A percentile compares a stretch with the other conserved stretches of the same genome.
Evolutionary conservation across 2,113 vertebrate genomes (phyloP).

Genomic region (Myotis brandtii): DNA sequence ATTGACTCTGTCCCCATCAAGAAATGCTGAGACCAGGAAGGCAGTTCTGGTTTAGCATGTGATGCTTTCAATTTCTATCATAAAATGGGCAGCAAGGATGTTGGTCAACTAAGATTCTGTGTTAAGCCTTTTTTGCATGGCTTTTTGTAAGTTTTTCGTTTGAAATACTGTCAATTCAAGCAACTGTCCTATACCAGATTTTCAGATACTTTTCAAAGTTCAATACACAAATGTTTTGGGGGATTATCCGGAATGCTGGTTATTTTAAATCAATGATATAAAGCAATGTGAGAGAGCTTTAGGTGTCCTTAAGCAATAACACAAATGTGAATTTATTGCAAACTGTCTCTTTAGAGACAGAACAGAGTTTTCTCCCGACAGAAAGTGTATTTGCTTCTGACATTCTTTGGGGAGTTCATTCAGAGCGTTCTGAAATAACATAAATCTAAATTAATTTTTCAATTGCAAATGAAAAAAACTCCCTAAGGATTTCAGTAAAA

Average conservation of each 20-base stretch:
- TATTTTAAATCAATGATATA: constrained; percentile 27
- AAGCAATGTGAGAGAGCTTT: neutral
- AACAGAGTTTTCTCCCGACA: neutral
- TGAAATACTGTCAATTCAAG: constrained; percentile 34
- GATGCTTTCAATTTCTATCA: constrained; percentile 28
- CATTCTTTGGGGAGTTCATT: neutral
- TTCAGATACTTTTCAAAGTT: constrained; percentile 1
- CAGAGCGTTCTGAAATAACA: neutral
- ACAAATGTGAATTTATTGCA: neutral
- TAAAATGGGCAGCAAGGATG: neutral
- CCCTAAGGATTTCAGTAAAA: constrained; percentile 21
- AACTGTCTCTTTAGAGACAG: neutral
- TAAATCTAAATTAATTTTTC: neutral
- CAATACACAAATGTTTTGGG: constrained; percentile 11
- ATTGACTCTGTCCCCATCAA: constrained; percentile 12
- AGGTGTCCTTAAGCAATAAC: constrained; percentile 1
- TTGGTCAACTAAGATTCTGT: neutral
- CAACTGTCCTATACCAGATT: neutral
- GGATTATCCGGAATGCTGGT: neutral
- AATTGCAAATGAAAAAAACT: constrained; percentile 35
- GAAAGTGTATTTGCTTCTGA: constrained; percentile 18
- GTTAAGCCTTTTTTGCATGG: neutral
- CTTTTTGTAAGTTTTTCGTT: neutral
- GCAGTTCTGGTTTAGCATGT: neutral
- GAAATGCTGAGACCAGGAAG: neutral